A percentile compares a stretch with the other conserved stretches of the same genome.
phyloP scores from a whole-genome alignment of 1,140 invertebrate genomes.

The Varroa destructor region DNA sequence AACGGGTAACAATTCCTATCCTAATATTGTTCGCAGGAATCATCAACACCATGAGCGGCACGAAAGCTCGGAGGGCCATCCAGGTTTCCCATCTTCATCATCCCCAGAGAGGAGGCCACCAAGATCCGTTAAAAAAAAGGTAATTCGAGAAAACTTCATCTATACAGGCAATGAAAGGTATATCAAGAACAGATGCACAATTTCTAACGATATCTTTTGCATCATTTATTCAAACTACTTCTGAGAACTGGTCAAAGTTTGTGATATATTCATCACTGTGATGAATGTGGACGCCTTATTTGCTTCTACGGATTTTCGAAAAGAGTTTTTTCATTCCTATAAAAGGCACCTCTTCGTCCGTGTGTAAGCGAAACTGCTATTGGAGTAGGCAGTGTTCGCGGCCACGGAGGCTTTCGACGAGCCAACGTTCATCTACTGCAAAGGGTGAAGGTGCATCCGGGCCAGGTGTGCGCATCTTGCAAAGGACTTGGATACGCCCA shows the following conservation, averaged over 20 bases:
- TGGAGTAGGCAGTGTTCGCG: neutral
- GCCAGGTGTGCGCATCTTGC: slow-evolving; percentile 18
- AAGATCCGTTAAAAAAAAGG: slow-evolving; percentile 18
- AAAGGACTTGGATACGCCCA: slow-evolving; percentile 15
- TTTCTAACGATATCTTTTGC: no score
- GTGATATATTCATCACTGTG: no score
- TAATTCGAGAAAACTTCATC: no score
- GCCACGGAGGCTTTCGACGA: neutral
- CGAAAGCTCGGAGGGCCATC: neutral
- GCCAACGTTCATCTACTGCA: slow-evolving; percentile 16
- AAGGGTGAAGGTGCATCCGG: slow-evolving; percentile 15
- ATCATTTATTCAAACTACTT: no score
- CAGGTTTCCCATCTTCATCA: neutral
- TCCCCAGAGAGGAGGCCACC: slow-evolving; percentile 1
- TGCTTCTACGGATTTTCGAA: no score
- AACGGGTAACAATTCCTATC: no score
- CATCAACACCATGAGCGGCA: slow-evolving; percentile 15
- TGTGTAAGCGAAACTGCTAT: slow-evolving; percentile 13
- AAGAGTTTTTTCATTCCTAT: no score
- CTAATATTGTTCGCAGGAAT: neutral
- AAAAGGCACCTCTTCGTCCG: slow-evolving; percentile 15
- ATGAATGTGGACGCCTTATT: no score
- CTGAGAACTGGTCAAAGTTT: no score
- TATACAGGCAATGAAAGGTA: no score
- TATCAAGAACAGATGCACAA: no score